A percentile compares a stretch with the other conserved stretches of the same genome.
Conservation (phyloP, 2,113 vertebrate species). For the Eptesicus fuscus region DNA sequence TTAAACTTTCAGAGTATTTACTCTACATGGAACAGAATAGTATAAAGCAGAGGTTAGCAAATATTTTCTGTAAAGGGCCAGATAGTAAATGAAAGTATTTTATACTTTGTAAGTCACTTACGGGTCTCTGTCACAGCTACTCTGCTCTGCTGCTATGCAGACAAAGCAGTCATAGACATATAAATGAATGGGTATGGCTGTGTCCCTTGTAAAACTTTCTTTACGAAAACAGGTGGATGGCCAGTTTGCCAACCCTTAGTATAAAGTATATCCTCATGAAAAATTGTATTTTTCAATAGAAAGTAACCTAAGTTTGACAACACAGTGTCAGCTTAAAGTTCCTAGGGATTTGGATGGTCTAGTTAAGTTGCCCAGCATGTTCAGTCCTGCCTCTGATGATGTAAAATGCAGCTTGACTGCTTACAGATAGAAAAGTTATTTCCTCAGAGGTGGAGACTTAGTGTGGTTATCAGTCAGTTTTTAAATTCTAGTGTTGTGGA, state of each 20-base stretch:
- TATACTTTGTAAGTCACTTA: neutral
- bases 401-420: neutral
- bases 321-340: neutral
- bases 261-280: neutral
- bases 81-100: constrained; percentile 30
- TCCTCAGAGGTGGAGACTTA: neutral
- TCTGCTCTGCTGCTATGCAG: neutral
- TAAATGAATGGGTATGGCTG: neutral
- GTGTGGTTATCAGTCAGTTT: neutral
- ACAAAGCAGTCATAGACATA: neutral
- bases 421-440: constrained; percentile 36
- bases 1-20: constrained; percentile 20
- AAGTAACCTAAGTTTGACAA: neutral
- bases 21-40: neutral
- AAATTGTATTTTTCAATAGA: neutral
- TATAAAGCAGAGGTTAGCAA: constrained; percentile 35
- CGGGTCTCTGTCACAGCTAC: neutral
- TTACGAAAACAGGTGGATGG: neutral
- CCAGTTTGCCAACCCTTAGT: neutral
- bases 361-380: neutral
- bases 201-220: constrained; percentile 17
- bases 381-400: neutral
- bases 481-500: constrained; percentile 14
- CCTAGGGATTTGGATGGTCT: neutral
- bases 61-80: constrained; percentile 20